Percentiles rank a stretch among this genome's conserved stretches.
Conservation (phyloP, 2,113 vertebrate species). For the Gulo gulo region DNA sequence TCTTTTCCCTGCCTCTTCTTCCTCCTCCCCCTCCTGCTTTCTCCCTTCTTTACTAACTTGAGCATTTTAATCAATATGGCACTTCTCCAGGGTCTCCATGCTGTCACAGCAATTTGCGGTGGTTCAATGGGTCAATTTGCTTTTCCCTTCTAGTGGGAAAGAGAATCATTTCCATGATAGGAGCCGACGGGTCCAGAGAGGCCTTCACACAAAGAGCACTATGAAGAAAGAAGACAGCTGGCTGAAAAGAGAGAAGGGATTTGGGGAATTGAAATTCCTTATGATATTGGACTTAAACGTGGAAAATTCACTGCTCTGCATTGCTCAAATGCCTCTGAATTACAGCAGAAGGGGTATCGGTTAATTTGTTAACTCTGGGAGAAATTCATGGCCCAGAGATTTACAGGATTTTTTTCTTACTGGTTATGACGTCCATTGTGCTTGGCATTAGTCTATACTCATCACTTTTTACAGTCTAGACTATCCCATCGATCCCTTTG, state of each 20-base stretch:
- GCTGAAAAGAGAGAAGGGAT: slow-evolving; percentile 74
- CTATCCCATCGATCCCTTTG: not conserved
- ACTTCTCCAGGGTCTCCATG: not conserved
- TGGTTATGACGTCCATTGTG: not conserved
- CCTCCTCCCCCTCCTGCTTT: not conserved
- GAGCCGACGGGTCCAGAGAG: slow-evolving; percentile 24
- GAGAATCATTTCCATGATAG: slow-evolving; percentile 44
- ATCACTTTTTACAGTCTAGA: not conserved
- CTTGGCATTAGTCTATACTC: not conserved
- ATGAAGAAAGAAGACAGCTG: slow-evolving; percentile 76
- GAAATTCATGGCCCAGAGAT: not conserved
- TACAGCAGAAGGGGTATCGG: slow-evolving; percentile 59
- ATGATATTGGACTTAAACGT: slow-evolving; percentile 62
- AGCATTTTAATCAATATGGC: slow-evolving; percentile 37
- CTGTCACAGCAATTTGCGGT: slow-evolving; percentile 48
- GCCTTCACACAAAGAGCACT: slow-evolving; percentile 18
- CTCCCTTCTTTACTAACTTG: not conserved
- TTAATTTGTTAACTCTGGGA: slow-evolving; percentile 43
- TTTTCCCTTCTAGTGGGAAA: slow-evolving; percentile 59
- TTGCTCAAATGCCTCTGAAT: slow-evolving; percentile 72
- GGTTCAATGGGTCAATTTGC: slow-evolving; percentile 48
- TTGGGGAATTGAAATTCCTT: slow-evolving; percentile 69
- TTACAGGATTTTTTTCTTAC: not conserved
- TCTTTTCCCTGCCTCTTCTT: not conserved
- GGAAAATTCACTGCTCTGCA: slow-evolving; percentile 68